Base-by-base conservation (phyloP, 2,113 vertebrate species). In the Onychostoma macrolepis region DNA sequence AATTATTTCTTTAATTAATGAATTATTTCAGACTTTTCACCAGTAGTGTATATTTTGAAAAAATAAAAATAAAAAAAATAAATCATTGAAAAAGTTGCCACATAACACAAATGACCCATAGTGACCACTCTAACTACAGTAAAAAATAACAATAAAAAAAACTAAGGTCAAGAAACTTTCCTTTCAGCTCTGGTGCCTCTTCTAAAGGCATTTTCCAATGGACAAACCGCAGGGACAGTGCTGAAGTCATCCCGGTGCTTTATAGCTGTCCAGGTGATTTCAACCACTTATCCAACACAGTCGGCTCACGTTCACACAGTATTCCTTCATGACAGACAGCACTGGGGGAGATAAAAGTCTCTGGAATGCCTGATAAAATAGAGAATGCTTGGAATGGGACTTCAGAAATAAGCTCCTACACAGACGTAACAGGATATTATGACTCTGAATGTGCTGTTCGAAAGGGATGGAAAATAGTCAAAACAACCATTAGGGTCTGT, bases 181-280 rank as follows among this genome's bases (percentile, higher is more conserved):
- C 79, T 79, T 67, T 86, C 83, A 81, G 56, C 67, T 80, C 84
- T 24, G 10, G 33, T 85, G 50, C 36, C 82, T 33, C 63, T 77
- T 58, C 53, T 56, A 15, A 30, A 24, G 74, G 72, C 33, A 81
- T 82, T 85, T 69, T 86, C 43, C 71, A 56, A 77, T 61, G 63
- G 83, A 63, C 28, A 63, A 41, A 72, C 41, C 19, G 24, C 28
- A 6, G 26, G 61, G 58, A 80, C 24, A 50, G 33, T 75, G 65
- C 63, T 43, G 21, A 26, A 10, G 63, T 67, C 69, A 56, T 63
- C 69, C 88, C 3, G 21, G 21, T 50, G 85, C 77, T 86, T 28
- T 41, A 41, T 77, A 72, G 48, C 72, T 74, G 74, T 84, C 63
- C 33, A 75, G 63, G 77, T 80, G 76, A 87, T 65, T 84, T 87